Evolutionary conservation across 2,888 invertebrate species (phyloP), one percentile per base, ranked within the genome.

Genomic region (Mimumesa dahlbomi): DNA sequence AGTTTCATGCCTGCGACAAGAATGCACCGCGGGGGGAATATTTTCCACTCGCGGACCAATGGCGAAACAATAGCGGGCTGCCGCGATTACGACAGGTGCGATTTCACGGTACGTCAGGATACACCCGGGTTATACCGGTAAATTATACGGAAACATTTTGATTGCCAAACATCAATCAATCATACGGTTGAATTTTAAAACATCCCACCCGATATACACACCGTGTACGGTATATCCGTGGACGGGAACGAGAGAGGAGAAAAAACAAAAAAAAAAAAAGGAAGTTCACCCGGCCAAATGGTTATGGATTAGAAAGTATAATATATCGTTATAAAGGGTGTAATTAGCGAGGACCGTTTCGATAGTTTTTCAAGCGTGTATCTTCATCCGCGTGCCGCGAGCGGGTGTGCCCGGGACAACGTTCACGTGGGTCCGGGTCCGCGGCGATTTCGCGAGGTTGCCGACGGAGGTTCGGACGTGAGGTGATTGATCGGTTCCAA

Each of bases 401-500:
- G 77, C 77, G 80, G 72, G 77, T 77, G 80, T 61, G 71, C 64
- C 54, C 31, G 61, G n/a, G n/a, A n/a, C n/a, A 48, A 50, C 65
- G 61, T 79, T 80, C 80, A 80, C 77, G 77, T 77, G 77, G 80
- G 80, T 79, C 80, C 77, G 58, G 57, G 54, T 66, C 57, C 70
- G 54, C 50, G 46, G 49, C 54, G 77, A 77, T 81, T 80, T 65
- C 68, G 75, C 70, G 66, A 54, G 71, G 48, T 72, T 73, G 69
- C 73, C 65, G 78, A 73, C 68, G 73, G 68, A 70, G 80, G 77
- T 81, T 79, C 78, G 77, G 78, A 77, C 79, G 75, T 75, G 71
- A 70, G 79, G 85, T 88, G 88, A 88, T 88, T 87, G 88, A 88
- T 88, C 88, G 87, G 84, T 84, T 85, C 83, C 82, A 84, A 86